Conservation (phyloP, 2,888 invertebrate genomes). For the Coelopa pilipes region DNA sequence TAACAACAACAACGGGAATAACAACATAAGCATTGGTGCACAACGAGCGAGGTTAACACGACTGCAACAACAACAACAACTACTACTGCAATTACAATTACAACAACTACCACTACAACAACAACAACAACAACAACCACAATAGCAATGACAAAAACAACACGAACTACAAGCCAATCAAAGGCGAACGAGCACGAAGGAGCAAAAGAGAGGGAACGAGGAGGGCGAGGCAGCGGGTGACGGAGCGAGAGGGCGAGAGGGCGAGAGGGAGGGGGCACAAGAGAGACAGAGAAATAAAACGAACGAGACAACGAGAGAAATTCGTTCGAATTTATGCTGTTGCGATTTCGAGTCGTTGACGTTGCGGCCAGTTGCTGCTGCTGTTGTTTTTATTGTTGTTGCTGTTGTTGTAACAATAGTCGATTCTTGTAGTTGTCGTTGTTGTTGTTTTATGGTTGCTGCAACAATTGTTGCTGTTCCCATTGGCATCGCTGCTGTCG, state of each 20-base stretch:
- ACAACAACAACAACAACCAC: conserved; percentile 10
- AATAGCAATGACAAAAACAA: conserved; percentile 1
- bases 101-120: conserved; percentile 14
- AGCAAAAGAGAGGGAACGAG: background rate
- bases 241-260: no score
- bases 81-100: conserved; percentile 23
- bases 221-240: no score
- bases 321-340: conserved; percentile 27
- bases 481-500: no score
- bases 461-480: no score
- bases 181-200: no score
- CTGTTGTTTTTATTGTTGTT: no score
- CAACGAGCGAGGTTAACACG: conserved; percentile 11
- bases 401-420: no score
- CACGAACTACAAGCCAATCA: conserved; percentile 27
- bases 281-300: no score
- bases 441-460: background rate
- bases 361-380: no score
- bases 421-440: background rate
- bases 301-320: conserved; percentile 7
- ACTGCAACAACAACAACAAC: conserved; percentile 3
- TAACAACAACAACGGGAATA: conserved; percentile 10
- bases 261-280: no score
- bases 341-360: background rate
- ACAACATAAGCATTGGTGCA: conserved; percentile 6